phyloP scores from a whole-genome alignment of 2,797 vertebrate species.

The Anabacerthia variegaticeps region DNA sequence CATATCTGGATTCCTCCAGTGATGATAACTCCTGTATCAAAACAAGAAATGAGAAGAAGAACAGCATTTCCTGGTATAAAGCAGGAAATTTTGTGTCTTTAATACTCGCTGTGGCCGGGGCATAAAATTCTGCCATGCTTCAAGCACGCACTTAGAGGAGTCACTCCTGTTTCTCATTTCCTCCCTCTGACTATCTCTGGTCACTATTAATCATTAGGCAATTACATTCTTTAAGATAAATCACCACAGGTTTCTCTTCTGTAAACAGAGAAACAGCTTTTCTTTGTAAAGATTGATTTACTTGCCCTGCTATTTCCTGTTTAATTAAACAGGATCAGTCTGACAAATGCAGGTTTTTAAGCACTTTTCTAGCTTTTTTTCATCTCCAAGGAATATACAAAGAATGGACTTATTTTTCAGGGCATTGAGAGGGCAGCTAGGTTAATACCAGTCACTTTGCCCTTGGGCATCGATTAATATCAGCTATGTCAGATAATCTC shows the following conservation, averaged over 20 bases:
- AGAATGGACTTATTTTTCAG: not conserved
- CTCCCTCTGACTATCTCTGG: not conserved
- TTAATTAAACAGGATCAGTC: constrained; percentile 67
- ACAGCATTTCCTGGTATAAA: not conserved
- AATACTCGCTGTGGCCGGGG: not conserved
- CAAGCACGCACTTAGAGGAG: not conserved
- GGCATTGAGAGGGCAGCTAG: not conserved
- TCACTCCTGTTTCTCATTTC: constrained; percentile 30
- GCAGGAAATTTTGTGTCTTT: not conserved
- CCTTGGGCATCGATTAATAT: not conserved
- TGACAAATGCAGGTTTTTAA: constrained; percentile 50
- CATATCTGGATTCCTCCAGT: not conserved
- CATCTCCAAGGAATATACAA: not conserved
- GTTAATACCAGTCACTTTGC: not conserved
- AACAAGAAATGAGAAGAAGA: not conserved
- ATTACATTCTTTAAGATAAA: constrained; percentile 62
- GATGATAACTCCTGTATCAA: not conserved
- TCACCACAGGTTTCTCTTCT: constrained; percentile 46
- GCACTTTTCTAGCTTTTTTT: constrained; percentile 3
- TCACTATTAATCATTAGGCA: constrained; percentile 62
- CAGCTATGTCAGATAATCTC: not conserved
- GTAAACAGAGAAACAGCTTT: constrained; percentile 67
- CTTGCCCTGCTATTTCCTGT: constrained; percentile 62
- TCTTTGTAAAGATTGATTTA: constrained; percentile 59
- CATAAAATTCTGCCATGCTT: not conserved